phyloP scores from a whole-genome alignment of 2,888 invertebrate species.

The Amphipyra tragopoginis region DNA sequence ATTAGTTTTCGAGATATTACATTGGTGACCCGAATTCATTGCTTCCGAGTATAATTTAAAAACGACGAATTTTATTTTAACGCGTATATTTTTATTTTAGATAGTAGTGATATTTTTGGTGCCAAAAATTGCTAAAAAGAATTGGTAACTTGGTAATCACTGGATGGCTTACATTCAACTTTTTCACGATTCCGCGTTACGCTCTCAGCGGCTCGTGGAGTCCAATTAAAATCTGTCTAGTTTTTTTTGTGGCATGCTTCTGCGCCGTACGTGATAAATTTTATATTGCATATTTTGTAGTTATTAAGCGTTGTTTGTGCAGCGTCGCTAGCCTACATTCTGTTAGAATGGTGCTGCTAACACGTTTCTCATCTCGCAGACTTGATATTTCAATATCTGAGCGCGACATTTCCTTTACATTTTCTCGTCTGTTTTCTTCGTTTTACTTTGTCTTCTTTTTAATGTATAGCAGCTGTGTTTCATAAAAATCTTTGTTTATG shows the following conservation, averaged over 20 bases:
- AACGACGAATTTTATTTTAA: too few species aligned
- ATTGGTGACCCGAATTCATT: too few species aligned
- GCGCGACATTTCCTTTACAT: slow-evolving; percentile 30
- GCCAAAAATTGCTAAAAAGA: background rate
- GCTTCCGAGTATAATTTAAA: too few species aligned
- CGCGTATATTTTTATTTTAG: too few species aligned
- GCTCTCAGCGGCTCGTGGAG: slow-evolving; percentile 16
- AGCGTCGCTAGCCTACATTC: background rate
- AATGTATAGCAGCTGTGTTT: slow-evolving; percentile 8
- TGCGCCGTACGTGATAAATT: background rate
- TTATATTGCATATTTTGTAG: background rate
- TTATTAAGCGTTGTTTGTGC: slow-evolving; percentile 8
- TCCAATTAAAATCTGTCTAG: slow-evolving; percentile 43
- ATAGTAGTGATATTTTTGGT: too few species aligned
- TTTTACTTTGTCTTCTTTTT: slow-evolving; percentile 28
- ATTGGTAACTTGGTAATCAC: slow-evolving; percentile 3
- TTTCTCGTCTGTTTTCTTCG: slow-evolving; percentile 13
- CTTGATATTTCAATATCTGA: slow-evolving; percentile 45
- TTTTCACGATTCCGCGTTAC: slow-evolving; percentile 17
- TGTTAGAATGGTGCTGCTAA: slow-evolving; percentile 1
- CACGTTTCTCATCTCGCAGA: slow-evolving; percentile 17
- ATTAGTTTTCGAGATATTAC: too few species aligned
- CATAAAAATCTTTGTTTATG: background rate
- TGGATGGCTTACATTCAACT: slow-evolving; percentile 14
- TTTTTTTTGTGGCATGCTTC: slow-evolving; percentile 3